A percentile compares a stretch with the other conserved stretches of the same genome.
Evolutionary conservation across 2,888 invertebrate genomes (phyloP).

Genomic region (Eupithecia exiguata): DNA sequence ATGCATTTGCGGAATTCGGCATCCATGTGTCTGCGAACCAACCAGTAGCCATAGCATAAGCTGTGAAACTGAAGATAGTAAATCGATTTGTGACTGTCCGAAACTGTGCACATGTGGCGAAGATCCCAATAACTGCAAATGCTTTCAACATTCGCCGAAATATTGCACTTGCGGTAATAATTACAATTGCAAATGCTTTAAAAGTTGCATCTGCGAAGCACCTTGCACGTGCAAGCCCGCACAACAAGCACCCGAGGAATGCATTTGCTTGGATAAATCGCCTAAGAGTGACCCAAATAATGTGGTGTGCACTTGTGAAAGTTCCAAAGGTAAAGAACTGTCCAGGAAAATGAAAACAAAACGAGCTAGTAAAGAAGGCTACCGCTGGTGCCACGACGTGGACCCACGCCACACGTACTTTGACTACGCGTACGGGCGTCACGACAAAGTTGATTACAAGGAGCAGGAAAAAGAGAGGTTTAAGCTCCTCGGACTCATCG

Average conservation of each 20-base stretch:
- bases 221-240: constrained; percentile 64
- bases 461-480: constrained; percentile 57
- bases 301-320: constrained; percentile 57
- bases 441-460: constrained; percentile 62
- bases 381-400: constrained; percentile 74
- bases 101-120: constrained; percentile 59
- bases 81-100: constrained; percentile 63
- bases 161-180: constrained; percentile 67
- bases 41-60: constrained; percentile 47
- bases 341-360: constrained; percentile 62
- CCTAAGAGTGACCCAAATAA: constrained; percentile 44
- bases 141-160: constrained; percentile 55
- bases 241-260: constrained; percentile 51
- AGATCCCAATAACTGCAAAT: constrained; percentile 55
- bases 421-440: constrained; percentile 70
- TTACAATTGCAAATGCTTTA: constrained; percentile 67
- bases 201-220: constrained; percentile 60
- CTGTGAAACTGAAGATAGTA: constrained; percentile 47
- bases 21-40: constrained; percentile 65
- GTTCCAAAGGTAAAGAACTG: constrained; percentile 44
- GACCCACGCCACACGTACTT: constrained; percentile 75
- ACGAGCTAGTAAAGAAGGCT: constrained; percentile 71
- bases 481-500: constrained; percentile 65
- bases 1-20: constrained; percentile 67
- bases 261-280: constrained; percentile 59